These are phyloP conservation scores for Litoditis marina DNA, from an alignment of 2,888 invertebrate genomes.

Conservation along the genomic window DNA sequence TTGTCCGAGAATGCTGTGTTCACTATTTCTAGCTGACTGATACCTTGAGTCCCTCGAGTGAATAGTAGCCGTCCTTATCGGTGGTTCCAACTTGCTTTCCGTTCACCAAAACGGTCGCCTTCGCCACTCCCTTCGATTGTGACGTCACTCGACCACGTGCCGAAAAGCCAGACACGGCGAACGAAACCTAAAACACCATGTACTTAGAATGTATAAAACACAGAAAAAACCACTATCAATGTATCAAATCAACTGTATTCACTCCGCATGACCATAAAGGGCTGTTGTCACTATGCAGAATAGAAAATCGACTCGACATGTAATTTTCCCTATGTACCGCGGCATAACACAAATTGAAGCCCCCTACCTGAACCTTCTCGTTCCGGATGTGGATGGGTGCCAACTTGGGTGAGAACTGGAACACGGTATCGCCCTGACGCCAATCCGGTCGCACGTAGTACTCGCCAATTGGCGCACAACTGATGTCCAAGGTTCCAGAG, in stretches of 20 bases:
- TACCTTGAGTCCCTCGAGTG: conserved; percentile 20
- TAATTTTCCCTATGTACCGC: background rate
- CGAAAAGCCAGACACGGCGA: conserved; percentile 36
- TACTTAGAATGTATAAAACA: too few relatives aligned
- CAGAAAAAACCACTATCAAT: too few relatives aligned
- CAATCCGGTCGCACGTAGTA: conserved; percentile 69
- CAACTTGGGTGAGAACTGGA: conserved; percentile 31
- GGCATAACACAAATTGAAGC: conserved; percentile 1
- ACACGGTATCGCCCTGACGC: conserved; percentile 15
- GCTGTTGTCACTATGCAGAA: background rate
- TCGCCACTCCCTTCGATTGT: conserved; percentile 15
- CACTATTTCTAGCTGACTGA: background rate
- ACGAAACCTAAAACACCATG: conserved; percentile 17
- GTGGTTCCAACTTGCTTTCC: conserved; percentile 27
- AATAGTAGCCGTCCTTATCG: conserved; percentile 24
- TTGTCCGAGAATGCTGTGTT: background rate
- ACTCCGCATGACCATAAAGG: too few relatives aligned
- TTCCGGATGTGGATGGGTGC: conserved; percentile 21
- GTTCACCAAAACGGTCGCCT: conserved; percentile 33
- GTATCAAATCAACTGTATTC: too few relatives aligned
- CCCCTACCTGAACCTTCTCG: conserved; percentile 21
- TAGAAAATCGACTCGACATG: background rate
- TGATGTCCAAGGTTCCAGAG: conserved; percentile 77
- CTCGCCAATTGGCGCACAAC: conserved; percentile 77
- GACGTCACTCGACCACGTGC: conserved; percentile 24